Percentiles rank a stretch among this genome's conserved stretches.
These are phyloP conservation scores for Notodonta dromedarius DNA, from an alignment of 2,888 invertebrate genomes.

Conservation along the genomic window DNA sequence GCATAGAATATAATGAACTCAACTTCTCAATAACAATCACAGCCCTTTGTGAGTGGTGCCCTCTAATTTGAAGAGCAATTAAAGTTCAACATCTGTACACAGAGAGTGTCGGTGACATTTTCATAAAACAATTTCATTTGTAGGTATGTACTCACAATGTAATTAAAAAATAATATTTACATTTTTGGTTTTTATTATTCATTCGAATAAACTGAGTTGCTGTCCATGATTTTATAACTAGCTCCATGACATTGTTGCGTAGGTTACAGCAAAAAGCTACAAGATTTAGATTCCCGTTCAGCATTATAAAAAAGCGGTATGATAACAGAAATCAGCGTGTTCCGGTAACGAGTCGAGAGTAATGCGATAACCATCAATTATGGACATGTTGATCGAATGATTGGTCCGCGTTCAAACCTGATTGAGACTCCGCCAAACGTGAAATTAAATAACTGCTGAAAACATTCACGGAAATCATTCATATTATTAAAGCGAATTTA, in stretches of 20 bases:
- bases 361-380: conserved; percentile 68
- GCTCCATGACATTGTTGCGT: too few relatives aligned
- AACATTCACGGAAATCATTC: conserved; percentile 39
- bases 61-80: conserved; percentile 1
- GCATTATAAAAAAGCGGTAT: conserved; percentile 9
- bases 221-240: too few relatives aligned
- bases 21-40: conserved; percentile 1
- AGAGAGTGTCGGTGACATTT: background rate
- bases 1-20: background rate
- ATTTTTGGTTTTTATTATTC: too few relatives aligned
- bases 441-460: conserved; percentile 62
- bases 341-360: conserved; percentile 59
- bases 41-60: background rate
- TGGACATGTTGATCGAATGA: conserved; percentile 65
- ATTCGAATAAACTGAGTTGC: too few relatives aligned
- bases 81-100: background rate
- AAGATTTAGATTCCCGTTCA: background rate
- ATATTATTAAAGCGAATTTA: background rate
- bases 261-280: background rate
- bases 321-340: conserved; percentile 54
- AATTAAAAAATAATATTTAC: too few relatives aligned
- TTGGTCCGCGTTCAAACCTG: conserved; percentile 59
- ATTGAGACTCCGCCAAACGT: conserved; percentile 61
- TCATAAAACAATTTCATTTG: background rate
- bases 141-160: background rate